Evolutionary conservation across 2,113 vertebrate species (phyloP).

Genomic region (Piaya cayana): DNA sequence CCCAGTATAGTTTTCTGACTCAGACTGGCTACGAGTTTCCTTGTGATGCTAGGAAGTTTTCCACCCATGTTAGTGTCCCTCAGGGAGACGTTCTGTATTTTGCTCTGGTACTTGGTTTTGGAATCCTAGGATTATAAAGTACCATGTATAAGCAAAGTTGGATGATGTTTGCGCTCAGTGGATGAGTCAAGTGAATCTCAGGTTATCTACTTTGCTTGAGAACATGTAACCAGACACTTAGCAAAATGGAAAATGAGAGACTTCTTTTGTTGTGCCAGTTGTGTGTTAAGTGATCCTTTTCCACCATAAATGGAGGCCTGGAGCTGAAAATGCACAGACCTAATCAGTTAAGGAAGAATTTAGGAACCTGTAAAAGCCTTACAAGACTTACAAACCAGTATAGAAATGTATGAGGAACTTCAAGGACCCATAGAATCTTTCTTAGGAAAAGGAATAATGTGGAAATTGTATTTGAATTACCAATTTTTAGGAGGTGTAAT

Average conservation of each 20-base stretch:
- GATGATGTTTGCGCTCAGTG: neutral
- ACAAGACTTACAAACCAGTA: neutral
- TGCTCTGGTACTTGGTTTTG: neutral
- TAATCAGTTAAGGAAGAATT: neutral
- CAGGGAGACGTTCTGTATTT: neutral
- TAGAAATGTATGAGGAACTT: neutral
- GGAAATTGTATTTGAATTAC: neutral
- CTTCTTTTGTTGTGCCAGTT: neutral
- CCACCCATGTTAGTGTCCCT: neutral
- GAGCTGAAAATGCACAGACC: neutral
- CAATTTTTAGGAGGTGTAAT: neutral
- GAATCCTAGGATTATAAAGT: neutral
- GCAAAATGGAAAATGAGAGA: neutral
- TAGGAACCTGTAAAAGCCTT: neutral
- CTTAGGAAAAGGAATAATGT: neutral
- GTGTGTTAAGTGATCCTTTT: neutral
- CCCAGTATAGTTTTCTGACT: neutral
- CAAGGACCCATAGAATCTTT: neutral
- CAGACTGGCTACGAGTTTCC: neutral
- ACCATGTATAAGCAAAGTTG: neutral
- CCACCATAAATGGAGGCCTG: neutral
- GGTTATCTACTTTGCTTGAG: slow-evolving; percentile 8
- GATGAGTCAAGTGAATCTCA: neutral
- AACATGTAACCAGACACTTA: neutral
- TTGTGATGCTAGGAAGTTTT: neutral